Evolutionary conservation across 2,888 invertebrate species (phyloP).

Genomic region (Anthophora plumipes): DNA sequence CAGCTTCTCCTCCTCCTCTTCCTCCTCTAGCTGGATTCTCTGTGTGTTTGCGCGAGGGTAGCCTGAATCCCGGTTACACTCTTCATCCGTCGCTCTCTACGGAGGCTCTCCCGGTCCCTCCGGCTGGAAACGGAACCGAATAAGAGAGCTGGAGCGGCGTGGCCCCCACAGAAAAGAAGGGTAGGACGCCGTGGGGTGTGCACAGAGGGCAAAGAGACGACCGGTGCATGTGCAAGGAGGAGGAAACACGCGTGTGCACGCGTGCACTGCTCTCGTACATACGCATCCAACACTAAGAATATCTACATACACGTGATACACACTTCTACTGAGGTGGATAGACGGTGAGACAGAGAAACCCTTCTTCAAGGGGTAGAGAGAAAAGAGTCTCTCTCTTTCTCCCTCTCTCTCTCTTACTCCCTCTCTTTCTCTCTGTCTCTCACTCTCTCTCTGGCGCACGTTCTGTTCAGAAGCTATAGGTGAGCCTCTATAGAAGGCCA

Average conservation of each 20-base stretch:
- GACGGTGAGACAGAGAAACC: constrained; percentile 25
- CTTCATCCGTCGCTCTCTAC: constrained; percentile 43
- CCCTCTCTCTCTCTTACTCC: not conserved
- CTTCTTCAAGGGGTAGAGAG: constrained; percentile 43
- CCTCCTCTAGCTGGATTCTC: constrained; percentile 25
- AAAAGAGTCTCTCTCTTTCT: constrained; percentile 56
- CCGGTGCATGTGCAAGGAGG: constrained; percentile 54
- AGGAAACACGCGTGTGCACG: constrained; percentile 15
- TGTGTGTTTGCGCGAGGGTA: constrained; percentile 56
- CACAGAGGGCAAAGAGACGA: constrained; percentile 42
- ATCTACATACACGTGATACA: constrained; percentile 5
- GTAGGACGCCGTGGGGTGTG: constrained; percentile 50
- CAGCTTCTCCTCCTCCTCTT: constrained; percentile 18
- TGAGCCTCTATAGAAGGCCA: constrained; percentile 74
- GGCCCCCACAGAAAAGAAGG: constrained; percentile 46
- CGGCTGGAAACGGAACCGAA: constrained; percentile 69
- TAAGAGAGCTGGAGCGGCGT: constrained; percentile 63
- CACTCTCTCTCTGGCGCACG: no score
- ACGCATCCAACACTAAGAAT: constrained; percentile 19
- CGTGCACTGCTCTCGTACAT: constrained; percentile 32
- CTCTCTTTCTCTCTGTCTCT: not conserved
- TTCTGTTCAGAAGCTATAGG: constrained; percentile 69
- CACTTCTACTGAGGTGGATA: not conserved
- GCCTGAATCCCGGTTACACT: constrained; percentile 60
- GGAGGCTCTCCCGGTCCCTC: constrained; percentile 34